phyloP scores from a whole-genome alignment of 2,797 vertebrate species.

The Crenichthys baileyi region DNA sequence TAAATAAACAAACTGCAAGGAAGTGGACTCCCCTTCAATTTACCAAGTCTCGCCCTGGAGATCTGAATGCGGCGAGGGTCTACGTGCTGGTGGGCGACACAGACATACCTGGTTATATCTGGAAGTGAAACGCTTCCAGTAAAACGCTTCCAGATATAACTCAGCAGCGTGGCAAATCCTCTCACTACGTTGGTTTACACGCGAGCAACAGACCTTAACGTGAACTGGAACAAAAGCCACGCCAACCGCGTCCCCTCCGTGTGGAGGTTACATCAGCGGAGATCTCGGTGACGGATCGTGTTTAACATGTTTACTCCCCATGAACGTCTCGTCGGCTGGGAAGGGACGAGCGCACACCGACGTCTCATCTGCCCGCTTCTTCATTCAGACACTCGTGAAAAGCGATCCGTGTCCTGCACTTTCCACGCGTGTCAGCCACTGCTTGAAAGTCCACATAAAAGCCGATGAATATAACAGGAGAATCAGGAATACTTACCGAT shows the following conservation, averaged over 20 bases:
- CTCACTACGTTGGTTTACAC: slow-evolving; percentile 20
- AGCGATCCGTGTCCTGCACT: background rate
- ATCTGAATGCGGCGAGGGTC: slow-evolving; percentile 6
- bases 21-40: background rate
- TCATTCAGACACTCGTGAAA: slow-evolving; percentile 1
- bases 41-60: background rate
- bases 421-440: accelerated
- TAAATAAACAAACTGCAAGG: background rate
- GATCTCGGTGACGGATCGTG: background rate
- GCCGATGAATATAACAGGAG: accelerated
- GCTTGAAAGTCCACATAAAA: background rate
- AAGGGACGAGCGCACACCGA: slow-evolving; percentile 26
- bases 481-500: slow-evolving; percentile 63
- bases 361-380: slow-evolving; percentile 16
- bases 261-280: background rate
- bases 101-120: slow-evolving; percentile 25
- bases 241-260: too few species aligned
- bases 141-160: slow-evolving; percentile 29
- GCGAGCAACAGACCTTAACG: background rate
- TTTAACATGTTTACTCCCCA: slow-evolving; percentile 6
- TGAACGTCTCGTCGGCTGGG: slow-evolving; percentile 9
- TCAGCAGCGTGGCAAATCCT: slow-evolving; percentile 31
- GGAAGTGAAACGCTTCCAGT: slow-evolving; percentile 43
- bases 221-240: background rate
- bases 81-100: slow-evolving; percentile 47